Evolutionary conservation across 2,797 vertebrate species (phyloP), one percentile per base, ranked within the genome.

Genomic region (Glyptemys insculpta): DNA sequence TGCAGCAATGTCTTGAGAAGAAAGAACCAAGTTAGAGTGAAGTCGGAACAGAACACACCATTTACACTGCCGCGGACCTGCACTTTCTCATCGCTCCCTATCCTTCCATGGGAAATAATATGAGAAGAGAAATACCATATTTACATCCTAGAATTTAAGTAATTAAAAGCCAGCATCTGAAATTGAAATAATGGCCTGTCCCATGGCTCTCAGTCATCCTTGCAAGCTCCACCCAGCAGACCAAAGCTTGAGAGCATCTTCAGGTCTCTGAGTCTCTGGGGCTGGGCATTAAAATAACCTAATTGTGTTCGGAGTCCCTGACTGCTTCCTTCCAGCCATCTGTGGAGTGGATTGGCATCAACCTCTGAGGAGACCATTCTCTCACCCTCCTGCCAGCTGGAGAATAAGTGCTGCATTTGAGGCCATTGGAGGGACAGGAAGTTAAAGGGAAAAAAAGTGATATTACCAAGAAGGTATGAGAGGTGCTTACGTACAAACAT

Each of bases 401-500:
- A 97, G 95, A 86, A 96, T 89, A 93, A 97, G 54, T 10, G 18
- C 74, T 80, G 87, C 79, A 41, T 93, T 85, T 1, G 89, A 95
- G 89, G 74, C 94, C 93, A 97, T 87, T 16, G 29, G 85, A 85
- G 94, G 84, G 87, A 91, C 0, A 1, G 89, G 47, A 47, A 93
- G 92, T 94, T 96, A 94, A 97, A 97, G 83, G 89, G 85, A 5
- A 1, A 52, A 96, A 98, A 96, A 27, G 80, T 95, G 97, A 97
- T 53, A 23, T 74, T 97, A 88, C n/a, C 47, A 93, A 0, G 29
- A 97, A 98, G 86, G 89, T 95, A 91, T 85, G 68, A 76, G 86
- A 86, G 96, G 97, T 94, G 95, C 65, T 94, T 96, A 89, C 89
- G 91, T 96, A 97, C 96, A 93, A 94, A 91, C 54, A 94, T 87